A percentile compares a stretch with the other conserved stretches of the same genome.
Evolutionary conservation across 2,113 vertebrate species (phyloP).

Genomic region (Globicephala melas): DNA sequence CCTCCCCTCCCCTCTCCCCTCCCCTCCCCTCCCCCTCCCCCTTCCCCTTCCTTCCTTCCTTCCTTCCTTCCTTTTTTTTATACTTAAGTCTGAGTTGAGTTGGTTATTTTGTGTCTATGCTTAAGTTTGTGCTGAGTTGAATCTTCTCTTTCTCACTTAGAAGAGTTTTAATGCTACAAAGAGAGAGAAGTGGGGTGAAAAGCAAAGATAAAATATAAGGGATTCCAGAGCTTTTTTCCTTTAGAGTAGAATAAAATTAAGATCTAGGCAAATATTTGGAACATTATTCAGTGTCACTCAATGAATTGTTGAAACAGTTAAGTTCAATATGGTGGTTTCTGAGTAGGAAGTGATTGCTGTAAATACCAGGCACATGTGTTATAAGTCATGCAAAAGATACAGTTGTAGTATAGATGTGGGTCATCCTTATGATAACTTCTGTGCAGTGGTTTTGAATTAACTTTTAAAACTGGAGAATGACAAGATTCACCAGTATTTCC

Average conservation of each 20-base stretch:
- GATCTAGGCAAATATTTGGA: neutral
- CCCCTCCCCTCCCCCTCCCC: no score
- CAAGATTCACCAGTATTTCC: neutral
- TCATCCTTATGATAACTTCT: neutral
- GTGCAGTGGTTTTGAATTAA: neutral
- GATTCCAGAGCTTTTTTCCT: neutral
- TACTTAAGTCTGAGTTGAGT: neutral
- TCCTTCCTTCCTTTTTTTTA: neutral
- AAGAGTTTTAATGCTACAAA: neutral
- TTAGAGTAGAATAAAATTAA: conserved; percentile 28
- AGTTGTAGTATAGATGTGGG: neutral
- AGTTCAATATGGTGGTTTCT: neutral
- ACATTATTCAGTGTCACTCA: neutral
- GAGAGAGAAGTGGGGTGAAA: neutral
- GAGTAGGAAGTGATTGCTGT: neutral
- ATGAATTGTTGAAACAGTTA: neutral
- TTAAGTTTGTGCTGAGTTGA: neutral
- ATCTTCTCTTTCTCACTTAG: neutral
- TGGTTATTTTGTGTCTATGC: neutral
- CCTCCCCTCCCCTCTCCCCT: no score
- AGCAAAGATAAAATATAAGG: neutral
- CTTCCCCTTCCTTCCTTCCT: neutral
- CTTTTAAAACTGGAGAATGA: conserved; percentile 15
- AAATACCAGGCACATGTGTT: neutral
- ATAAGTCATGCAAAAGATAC: neutral